Evolutionary conservation across 2,888 invertebrate species (phyloP).

Genomic region (Catocala nupta): DNA sequence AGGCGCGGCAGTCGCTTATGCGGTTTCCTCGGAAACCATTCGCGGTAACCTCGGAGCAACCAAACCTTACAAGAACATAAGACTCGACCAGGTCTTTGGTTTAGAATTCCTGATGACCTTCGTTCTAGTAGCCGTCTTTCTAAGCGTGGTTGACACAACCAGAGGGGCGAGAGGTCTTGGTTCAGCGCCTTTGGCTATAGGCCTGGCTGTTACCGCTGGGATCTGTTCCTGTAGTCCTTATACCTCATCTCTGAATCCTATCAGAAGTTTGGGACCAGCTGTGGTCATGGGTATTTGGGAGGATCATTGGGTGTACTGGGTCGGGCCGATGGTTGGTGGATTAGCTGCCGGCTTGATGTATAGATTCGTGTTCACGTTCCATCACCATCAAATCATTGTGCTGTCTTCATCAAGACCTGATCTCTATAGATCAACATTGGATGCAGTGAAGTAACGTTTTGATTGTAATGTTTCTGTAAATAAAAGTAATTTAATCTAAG

Average conservation of each 20-base stretch:
- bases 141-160: constrained; percentile 48
- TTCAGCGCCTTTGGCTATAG: constrained; percentile 55
- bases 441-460: background rate
- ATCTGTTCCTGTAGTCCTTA: constrained; percentile 51
- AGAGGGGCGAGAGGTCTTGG: constrained; percentile 54
- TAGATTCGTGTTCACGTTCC: constrained; percentile 36
- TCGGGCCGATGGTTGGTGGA: constrained; percentile 52
- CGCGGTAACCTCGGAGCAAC: constrained; percentile 42
- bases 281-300: constrained; percentile 48
- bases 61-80: constrained; percentile 32
- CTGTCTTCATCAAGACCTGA: constrained; percentile 1
- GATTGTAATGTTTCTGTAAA: too few species aligned
- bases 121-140: constrained; percentile 46
- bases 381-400: constrained; percentile 5
- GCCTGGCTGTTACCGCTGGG: constrained; percentile 53
- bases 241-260: constrained; percentile 54
- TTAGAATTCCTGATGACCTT: constrained; percentile 56
- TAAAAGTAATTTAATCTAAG: too few species aligned
- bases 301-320: constrained; percentile 54
- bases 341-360: constrained; percentile 51
- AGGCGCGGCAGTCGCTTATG: constrained; percentile 53
- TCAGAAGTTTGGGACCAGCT: constrained; percentile 51
- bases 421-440: background rate
- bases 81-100: constrained; percentile 32
- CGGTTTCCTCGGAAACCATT: constrained; percentile 32